phyloP scores from a whole-genome alignment of 2,797 vertebrate genomes.

The Varecia variegata region DNA sequence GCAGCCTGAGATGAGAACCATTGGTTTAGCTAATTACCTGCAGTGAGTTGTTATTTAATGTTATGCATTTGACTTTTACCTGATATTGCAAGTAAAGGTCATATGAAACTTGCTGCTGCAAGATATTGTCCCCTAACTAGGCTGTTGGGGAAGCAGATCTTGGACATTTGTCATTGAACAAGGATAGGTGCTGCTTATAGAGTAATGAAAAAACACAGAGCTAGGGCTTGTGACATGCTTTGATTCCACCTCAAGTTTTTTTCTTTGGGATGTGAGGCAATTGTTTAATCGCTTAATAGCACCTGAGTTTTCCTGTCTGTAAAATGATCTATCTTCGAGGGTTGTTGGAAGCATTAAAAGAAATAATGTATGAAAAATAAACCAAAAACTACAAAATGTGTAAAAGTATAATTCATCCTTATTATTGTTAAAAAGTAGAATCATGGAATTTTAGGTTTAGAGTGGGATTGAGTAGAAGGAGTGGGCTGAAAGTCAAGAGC shows the following conservation, averaged over 20 bases:
- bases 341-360: background rate
- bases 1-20: background rate
- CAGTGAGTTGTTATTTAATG: background rate
- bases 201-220: background rate
- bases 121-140: background rate
- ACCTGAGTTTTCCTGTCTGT: background rate
- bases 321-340: background rate
- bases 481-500: background rate
- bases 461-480: background rate
- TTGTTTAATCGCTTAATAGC: background rate
- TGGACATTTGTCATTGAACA: background rate
- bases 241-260: background rate
- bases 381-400: background rate
- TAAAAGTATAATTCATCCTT: background rate
- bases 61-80: conserved; percentile 44
- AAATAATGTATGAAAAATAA: background rate
- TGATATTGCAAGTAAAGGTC: conserved; percentile 25
- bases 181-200: background rate
- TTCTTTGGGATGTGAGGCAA: background rate
- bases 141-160: conserved; percentile 12
- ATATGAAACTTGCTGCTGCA: conserved; percentile 40
- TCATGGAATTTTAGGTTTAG: background rate
- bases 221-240: background rate
- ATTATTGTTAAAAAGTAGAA: background rate
- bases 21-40: conserved; percentile 14